These are phyloP conservation scores for Melikaiella ostensackeni DNA, from an alignment of 2,888 invertebrate genomes.

Conservation along the genomic window DNA sequence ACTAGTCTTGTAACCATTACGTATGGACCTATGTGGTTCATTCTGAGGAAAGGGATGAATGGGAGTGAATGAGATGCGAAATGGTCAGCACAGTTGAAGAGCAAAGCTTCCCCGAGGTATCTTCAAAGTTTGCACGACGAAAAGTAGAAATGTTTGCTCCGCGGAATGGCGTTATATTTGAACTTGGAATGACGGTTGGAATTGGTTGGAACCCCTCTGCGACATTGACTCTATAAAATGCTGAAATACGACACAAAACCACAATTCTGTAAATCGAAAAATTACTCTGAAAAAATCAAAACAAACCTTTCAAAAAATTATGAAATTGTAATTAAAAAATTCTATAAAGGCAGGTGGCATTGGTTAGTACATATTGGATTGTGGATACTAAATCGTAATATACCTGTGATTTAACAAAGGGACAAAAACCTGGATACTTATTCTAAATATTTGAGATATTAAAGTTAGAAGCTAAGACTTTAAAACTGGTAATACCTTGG, in stretches of 20 bases:
- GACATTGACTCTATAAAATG: constrained; percentile 48
- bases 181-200: constrained; percentile 76
- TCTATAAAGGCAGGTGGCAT: too few species aligned
- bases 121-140: constrained; percentile 66
- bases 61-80: constrained; percentile 74
- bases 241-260: constrained; percentile 44
- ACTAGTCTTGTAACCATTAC: constrained; percentile 50
- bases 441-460: too few species aligned
- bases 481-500: too few species aligned
- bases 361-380: too few species aligned
- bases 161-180: constrained; percentile 75
- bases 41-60: constrained; percentile 59
- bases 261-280: neutral
- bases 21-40: constrained; percentile 27
- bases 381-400: too few species aligned
- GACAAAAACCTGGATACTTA: too few species aligned
- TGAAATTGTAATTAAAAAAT: too few species aligned
- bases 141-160: constrained; percentile 75
- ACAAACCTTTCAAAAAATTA: too few species aligned
- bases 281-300: neutral
- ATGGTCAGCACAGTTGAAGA: constrained; percentile 74
- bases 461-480: too few species aligned
- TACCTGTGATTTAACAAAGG: too few species aligned
- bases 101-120: constrained; percentile 66
- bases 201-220: constrained; percentile 67